Base-by-base conservation (phyloP, 2,888 invertebrate species). In the Dugesia japonica region DNA sequence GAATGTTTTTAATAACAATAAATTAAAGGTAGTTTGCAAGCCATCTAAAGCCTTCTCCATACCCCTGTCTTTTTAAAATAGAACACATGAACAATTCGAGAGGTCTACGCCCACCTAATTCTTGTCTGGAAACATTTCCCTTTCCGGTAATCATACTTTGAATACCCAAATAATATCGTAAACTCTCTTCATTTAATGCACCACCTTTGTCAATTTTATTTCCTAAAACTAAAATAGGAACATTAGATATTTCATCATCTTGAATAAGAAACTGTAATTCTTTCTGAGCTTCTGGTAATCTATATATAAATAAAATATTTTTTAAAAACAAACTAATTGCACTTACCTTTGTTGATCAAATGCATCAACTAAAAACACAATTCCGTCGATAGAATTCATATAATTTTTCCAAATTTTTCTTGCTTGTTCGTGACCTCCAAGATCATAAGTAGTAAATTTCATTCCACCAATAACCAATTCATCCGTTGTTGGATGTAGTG, bases 1-100 rank as follows among this genome's bases (percentile, higher is more conserved):
- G 31, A 31, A 31, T 31, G 31, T 31, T 31, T 31, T 31, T 7
- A 31, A 7, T 7, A 31, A 4, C 4, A 31, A 31, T 7, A 31
- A 31, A 56, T 56, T 23, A 78, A 42, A 94, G 92, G 88, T 94
- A 94, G 88, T 94, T 93, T 84, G 95, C 93, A 86, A 98, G 89
- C 98, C 98, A 98, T 86, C 97, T 91, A 89, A 98, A 98, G 82
- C 97, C 98, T 86, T 98, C 98, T 79, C 98, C 98, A 86, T 98
- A 98, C 80, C 98, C 98, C 88, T 98, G 97, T 83, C 94, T 89
- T 87, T 95, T 95, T 85, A 97, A 88, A 83, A 98, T 97, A 81
- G 94, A 94, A 87, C 97, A 98, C 98, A 99, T 98, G 88, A 94
- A 98, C 83, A 98, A 87, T 88, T 98, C 98, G 86, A 98, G 86